These are phyloP conservation scores for Diarsia mendica DNA, from an alignment of 2,888 invertebrate species.

Conservation along the genomic window DNA sequence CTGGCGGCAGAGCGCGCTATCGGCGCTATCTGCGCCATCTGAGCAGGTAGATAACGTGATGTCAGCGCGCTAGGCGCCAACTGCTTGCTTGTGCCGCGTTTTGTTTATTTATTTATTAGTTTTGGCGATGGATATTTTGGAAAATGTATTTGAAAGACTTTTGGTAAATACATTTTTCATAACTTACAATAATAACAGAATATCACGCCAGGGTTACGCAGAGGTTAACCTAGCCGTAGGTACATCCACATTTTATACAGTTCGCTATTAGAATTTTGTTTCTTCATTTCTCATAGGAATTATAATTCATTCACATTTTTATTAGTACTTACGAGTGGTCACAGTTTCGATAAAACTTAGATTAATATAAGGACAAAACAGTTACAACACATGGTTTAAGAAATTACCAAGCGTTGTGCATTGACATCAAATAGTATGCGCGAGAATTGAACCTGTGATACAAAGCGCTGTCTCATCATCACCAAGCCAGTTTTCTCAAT, in stretches of 20 bases:
- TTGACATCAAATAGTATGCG: background rate
- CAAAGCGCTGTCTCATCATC: background rate
- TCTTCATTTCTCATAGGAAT: background rate
- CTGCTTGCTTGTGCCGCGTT: background rate
- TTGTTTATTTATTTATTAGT: slow-evolving; percentile 43
- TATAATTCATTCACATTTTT: background rate
- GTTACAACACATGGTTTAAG: background rate
- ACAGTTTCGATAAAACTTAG: background rate
- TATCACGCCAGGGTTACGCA: background rate
- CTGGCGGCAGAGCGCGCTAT: slow-evolving; percentile 1
- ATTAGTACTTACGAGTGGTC: background rate
- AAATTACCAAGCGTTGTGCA: background rate
- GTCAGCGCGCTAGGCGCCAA: slow-evolving; percentile 34
- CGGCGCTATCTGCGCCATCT: slow-evolving; percentile 34
- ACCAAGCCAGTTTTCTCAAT: background rate
- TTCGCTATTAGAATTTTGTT: background rate
- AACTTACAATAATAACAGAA: background rate
- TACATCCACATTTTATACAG: background rate
- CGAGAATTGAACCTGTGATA: background rate
- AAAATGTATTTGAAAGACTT: background rate
- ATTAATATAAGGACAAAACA: background rate
- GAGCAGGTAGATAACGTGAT: slow-evolving; percentile 37
- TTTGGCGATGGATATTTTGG: slow-evolving; percentile 3
- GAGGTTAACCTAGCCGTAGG: background rate
- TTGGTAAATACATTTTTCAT: background rate